Evolutionary conservation across 1,140 invertebrate species (phyloP).

Genomic region (Heliconius melpomene): DNA sequence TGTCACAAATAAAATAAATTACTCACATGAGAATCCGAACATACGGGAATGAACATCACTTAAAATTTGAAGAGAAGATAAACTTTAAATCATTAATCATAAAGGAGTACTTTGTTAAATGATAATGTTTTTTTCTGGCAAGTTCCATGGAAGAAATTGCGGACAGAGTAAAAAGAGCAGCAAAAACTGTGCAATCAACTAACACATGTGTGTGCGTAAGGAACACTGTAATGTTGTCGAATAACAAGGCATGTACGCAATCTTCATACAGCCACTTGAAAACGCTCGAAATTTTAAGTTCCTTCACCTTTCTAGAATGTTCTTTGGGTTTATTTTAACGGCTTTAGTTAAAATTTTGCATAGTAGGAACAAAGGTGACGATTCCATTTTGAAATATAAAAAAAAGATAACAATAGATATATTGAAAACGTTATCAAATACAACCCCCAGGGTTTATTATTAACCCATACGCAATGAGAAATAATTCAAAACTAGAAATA

Average conservation of each 20-base stretch:
- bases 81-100: conserved; percentile 21
- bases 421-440: background rate
- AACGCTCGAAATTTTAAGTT: conserved; percentile 31
- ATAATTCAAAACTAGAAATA: too few species aligned
- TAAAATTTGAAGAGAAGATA: background rate
- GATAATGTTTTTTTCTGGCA: conserved; percentile 22
- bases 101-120: background rate
- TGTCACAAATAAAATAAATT: background rate
- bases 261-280: conserved; percentile 36
- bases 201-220: conserved; percentile 27
- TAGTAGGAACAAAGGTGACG: background rate
- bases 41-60: background rate
- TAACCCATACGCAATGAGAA: too few species aligned
- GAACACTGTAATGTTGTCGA: conserved; percentile 20
- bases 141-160: conserved; percentile 26
- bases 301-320: conserved; percentile 33
- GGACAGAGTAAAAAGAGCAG: conserved; percentile 20
- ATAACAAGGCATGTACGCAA: conserved; percentile 25
- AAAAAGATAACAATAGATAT: background rate
- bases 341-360: background rate
- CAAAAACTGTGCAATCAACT: conserved; percentile 36
- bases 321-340: conserved; percentile 12
- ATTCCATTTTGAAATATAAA: background rate
- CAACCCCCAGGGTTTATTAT: rapidly evolving
- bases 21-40: background rate